Conservation (phyloP, 2,888 invertebrate genomes). For the Nebria salina region DNA sequence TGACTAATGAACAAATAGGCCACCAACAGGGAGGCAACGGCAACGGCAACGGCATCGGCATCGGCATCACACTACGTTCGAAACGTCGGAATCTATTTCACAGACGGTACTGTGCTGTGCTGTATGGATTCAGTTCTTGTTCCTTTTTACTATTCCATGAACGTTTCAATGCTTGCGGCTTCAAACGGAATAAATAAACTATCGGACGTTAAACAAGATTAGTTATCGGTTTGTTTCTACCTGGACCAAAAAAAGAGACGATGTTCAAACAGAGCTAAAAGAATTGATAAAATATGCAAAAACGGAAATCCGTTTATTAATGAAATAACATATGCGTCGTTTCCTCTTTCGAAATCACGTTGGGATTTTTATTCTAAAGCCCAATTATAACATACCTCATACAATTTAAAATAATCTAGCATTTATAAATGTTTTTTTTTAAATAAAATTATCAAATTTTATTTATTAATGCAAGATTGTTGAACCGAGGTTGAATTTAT, state of each 20-base stretch:
- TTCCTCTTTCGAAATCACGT: no score
- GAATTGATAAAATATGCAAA: not conserved
- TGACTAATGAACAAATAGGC: conserved; percentile 35
- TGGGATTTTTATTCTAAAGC: no score
- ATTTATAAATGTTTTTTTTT: no score
- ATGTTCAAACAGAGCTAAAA: not conserved
- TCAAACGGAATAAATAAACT: conserved; percentile 35
- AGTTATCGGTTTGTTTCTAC: not conserved
- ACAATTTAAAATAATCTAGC: no score
- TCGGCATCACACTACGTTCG: not conserved
- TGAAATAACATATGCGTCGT: not conserved
- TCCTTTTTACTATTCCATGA: conserved; percentile 32
- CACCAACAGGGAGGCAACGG: not conserved
- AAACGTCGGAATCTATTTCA: not conserved
- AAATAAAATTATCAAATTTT: no score
- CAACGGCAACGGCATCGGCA: no score
- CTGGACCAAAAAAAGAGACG: not conserved
- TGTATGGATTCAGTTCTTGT: not conserved
- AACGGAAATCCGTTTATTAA: conserved; percentile 26
- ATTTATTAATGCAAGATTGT: not conserved
- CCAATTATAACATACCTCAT: no score
- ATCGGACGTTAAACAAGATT: conserved; percentile 22
- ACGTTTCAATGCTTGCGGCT: conserved; percentile 25
- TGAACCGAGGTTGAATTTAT: not conserved
- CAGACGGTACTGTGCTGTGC: not conserved